A percentile compares a stretch with the other conserved stretches of the same genome.
Conservation (phyloP, 2,113 vertebrate genomes). For the Anarhynchus alexandrinus region DNA sequence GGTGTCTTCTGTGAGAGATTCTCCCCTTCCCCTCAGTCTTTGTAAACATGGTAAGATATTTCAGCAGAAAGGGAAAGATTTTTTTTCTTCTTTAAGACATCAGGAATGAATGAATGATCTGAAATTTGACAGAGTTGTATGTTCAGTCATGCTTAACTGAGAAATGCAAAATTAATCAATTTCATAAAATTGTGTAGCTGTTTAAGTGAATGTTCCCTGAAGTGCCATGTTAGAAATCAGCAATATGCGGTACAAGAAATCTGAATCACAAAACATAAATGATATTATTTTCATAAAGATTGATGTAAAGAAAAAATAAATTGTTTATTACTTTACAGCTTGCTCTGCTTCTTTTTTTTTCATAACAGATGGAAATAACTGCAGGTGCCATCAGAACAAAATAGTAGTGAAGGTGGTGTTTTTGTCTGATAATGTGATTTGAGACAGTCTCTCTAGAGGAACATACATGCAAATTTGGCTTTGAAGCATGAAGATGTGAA, state of each 20-base stretch:
- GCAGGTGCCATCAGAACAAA: neutral
- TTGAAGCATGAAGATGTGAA: neutral
- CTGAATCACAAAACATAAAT: neutral
- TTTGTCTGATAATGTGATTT: neutral
- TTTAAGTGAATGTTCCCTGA: conserved; percentile 5
- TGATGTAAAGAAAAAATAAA: conserved; percentile 65
- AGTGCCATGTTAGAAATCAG: conserved; percentile 12
- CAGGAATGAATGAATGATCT: neutral
- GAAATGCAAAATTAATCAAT: neutral
- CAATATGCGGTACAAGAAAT: neutral
- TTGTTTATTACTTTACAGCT: conserved; percentile 34
- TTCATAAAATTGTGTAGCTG: neutral
- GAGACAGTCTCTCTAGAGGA: neutral
- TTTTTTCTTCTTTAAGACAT: neutral
- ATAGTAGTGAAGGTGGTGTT: neutral
- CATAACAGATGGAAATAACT: neutral
- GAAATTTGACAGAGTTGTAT: neutral
- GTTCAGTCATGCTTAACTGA: neutral
- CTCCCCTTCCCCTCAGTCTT: neutral
- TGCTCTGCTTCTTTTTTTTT: neutral
- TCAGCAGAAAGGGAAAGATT: neutral
- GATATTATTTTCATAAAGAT: neutral
- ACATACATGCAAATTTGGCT: neutral
- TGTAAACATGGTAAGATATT: neutral
- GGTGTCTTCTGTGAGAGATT: neutral